Evolutionary conservation across 1,140 invertebrate species (phyloP), one percentile per base, ranked within the genome.

Genomic region (Camponotus pennsylvanicus): DNA sequence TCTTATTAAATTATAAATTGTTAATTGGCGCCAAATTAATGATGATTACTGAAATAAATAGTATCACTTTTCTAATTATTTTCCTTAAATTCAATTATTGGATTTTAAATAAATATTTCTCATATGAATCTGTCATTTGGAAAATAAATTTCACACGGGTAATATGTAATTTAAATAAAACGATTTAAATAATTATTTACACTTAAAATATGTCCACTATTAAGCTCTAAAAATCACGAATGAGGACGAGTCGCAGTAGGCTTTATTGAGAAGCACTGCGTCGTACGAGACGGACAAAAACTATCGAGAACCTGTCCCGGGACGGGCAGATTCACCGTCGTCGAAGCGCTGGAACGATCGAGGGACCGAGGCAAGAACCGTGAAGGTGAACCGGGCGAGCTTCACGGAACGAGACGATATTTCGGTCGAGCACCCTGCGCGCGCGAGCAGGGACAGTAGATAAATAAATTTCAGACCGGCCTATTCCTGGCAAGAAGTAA

Each of bases 401-500:
- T 32, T 76, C 55, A 76, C 34, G 69, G 37, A 52, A 86, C 67
- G 87, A 59, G 63, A 80, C 69, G 86, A 34, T 89, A 89, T 89
- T 89, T 89, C 88, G 70, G 88, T 86, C 87, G 75, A 75, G n/a
- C 67, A 63, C 87, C 64, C 61, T 64, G 45, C 55, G 8, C 18
- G 32, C 83, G 34, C 55, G 18, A 32, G 27, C 83, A 86, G 87
- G 59, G 87, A 86, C 82, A 67, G 57, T 80, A 59, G 84, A 89
- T 88, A 89, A 89, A 89, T 89, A 89, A 89, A 89, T 89, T 86
- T 88, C 82, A 75, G 69, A 69, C 83, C 55, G 69, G 18, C 57
- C 87, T 89, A 89, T 89, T 89, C 67, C 75, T 73, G 87, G 73
- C 63, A 71, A 86, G 76, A 89, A 89, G 87, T 89, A 89, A 89